phyloP scores from a whole-genome alignment of 2,888 invertebrate species.

The Cremastinae sp. region DNA sequence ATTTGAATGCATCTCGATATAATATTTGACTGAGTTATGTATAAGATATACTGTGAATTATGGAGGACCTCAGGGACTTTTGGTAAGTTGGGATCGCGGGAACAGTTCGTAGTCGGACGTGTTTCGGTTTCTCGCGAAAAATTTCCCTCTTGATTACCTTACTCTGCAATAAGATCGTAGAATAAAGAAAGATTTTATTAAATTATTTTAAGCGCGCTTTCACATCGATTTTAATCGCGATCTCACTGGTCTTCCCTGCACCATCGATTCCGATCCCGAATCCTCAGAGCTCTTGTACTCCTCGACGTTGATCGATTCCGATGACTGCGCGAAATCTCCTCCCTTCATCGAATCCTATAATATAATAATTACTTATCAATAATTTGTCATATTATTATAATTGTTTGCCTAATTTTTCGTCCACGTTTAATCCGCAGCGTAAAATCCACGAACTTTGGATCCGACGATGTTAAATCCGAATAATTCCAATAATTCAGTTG shows the following conservation, averaged over 20 bases:
- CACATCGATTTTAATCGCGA: conserved; percentile 73
- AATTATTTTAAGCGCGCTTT: background rate
- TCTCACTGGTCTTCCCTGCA: conserved; percentile 74
- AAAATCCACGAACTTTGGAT: too few relatives aligned
- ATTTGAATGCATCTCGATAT: conserved; percentile 11
- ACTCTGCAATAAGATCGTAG: conserved; percentile 47
- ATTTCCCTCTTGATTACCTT: conserved; percentile 43
- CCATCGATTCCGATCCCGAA: conserved; percentile 72
- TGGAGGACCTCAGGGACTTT: conserved; percentile 69
- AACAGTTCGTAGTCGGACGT: conserved; percentile 63
- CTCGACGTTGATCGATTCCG: conserved; percentile 77
- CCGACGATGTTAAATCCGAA: too few relatives aligned
- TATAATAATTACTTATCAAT: too few relatives aligned
- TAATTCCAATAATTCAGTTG: too few relatives aligned
- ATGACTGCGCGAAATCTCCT: conserved; percentile 74
- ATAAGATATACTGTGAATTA: conserved; percentile 67
- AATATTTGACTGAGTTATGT: conserved; percentile 28
- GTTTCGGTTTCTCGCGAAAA: conserved; percentile 32
- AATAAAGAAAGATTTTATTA: conserved; percentile 25
- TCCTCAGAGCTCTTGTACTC: conserved; percentile 76
- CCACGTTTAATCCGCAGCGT: too few relatives aligned
- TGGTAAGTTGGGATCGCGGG: conserved; percentile 71
- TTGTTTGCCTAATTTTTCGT: too few relatives aligned
- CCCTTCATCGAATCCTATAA: conserved; percentile 74
- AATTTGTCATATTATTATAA: too few relatives aligned